A percentile compares a stretch with the other conserved stretches of the same genome.
Conservation (phyloP, 2,888 invertebrate species). For the Lacanobia wlatinum region DNA sequence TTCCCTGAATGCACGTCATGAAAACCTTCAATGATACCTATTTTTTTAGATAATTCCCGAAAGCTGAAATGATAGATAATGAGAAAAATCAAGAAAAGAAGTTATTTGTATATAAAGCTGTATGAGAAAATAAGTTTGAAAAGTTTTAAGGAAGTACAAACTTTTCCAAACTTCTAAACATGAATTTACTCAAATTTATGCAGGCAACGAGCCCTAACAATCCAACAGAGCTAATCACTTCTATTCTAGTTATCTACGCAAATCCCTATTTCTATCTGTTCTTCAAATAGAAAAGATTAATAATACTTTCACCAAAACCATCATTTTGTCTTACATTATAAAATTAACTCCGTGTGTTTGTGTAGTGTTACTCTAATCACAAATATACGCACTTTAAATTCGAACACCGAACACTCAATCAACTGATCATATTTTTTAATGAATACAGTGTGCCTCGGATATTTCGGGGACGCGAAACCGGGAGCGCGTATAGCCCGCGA, state of each 20-base stretch:
- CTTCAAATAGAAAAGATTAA: slow-evolving; percentile 64
- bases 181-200: not conserved
- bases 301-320: slow-evolving; percentile 56
- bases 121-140: not conserved
- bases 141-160: no score
- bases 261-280: slow-evolving; percentile 63
- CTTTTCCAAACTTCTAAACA: not conserved
- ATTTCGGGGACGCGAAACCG: slow-evolving; percentile 75
- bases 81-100: not conserved
- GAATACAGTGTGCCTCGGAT: slow-evolving; percentile 56
- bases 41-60: not conserved
- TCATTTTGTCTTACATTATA: slow-evolving; percentile 71
- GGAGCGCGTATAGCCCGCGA: slow-evolving; percentile 81
- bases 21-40: not conserved
- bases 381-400: slow-evolving; percentile 77
- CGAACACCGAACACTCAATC: slow-evolving; percentile 73
- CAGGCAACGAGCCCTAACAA: slow-evolving; percentile 6
- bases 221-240: slow-evolving; percentile 41
- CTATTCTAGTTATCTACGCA: slow-evolving; percentile 58
- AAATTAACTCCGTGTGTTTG: slow-evolving; percentile 64
- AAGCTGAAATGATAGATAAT: not conserved
- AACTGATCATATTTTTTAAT: slow-evolving; percentile 75
- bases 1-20: slow-evolving; percentile 30
- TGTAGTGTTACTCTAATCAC: slow-evolving; percentile 71
- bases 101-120: not conserved